Base-by-base conservation (phyloP, 2,888 invertebrate genomes). In the Macropis europaea region DNA sequence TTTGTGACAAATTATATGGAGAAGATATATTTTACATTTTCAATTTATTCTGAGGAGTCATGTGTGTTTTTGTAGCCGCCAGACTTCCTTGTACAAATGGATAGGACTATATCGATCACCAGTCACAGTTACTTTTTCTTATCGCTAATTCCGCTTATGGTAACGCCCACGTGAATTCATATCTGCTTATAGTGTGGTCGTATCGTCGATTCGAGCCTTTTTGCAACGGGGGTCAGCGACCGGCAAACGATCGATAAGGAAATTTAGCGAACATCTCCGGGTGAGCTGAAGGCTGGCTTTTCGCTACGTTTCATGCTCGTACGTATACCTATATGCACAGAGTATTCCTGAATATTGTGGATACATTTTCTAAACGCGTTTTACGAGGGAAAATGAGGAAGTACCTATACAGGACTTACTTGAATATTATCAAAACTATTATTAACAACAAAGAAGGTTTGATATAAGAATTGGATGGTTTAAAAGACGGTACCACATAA, bases 171-270 rank as follows among this genome's bases (percentile, higher is more conserved):
- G 57, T 15, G 50, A 70, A 57, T 62, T 48, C 57, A 30, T 63
- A 42, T 36, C 50, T 53, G 60, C 24, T 61, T 53, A 50, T 17
- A 59, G 15, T 9, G 4, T 26, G 42, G 43, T 7, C 22, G 24
- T 52, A 26, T 48, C 15, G 50, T 22, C 43, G 56, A 63, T 54
- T 54, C 45, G 50, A n/a, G n/a, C n/a, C 47, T 54, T 63, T 73
- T 64, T 66, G 48, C 38, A 54, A 13, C 28, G 48, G 32, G 13
- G 54, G 60, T 56, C 72, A 56, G n/a, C 30, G 64, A 60, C 60
- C 72, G 54, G 7, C 24, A 26, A 26, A 19, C 36, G 43, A 64
- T 73, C 60, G 66, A 73, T 72, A 64, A 64, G 60, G 56, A 71
- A 59, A 70, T 70, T 73, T 59, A 52, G 30, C 57, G 48, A 40